Evolutionary conservation across 2,888 invertebrate species (phyloP), one percentile per base, ranked within the genome.

Genomic region (Cryptosula pallasiana): DNA sequence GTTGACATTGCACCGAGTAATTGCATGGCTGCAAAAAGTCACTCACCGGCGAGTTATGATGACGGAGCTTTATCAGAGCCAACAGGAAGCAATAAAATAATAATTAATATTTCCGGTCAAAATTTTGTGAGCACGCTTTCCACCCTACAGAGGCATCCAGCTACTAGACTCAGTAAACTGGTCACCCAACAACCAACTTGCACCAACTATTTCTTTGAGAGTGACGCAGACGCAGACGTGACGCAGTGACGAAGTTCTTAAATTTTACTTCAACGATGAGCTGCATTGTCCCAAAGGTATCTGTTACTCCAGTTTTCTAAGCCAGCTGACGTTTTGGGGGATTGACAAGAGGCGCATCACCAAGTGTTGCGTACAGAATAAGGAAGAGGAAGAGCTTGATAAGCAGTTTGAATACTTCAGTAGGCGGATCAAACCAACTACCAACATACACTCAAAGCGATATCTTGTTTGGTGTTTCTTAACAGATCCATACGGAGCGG

Each of bases 41-140:
- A n/a, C n/a, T n/a, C n/a, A n/a, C n/a, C n/a, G n/a, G n/a, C n/a
- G n/a, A n/a, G n/a, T n/a, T n/a, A n/a, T n/a, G n/a, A n/a, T n/a
- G n/a, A n/a, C n/a, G n/a, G n/a, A n/a, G n/a, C n/a, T n/a, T n/a
- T n/a, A n/a, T n/a, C n/a, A n/a, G n/a, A n/a, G n/a, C n/a, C n/a
- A n/a, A n/a, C n/a, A n/a, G n/a, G n/a, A n/a, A n/a, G n/a, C n/a
- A 45, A 45, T 13, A 45, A 45, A 45, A 57, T 57, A 13, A 57
- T 57, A 25, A 63, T 63, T 13, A 63, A 63, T n/a, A 32, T 63
- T 32, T 63, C 63, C 16, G 63, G 63, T 29, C 63, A 63, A 32
- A 63, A 27, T 13, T 63, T 63, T 63, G 63, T 63, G 3, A 63
- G 25, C 32, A 25, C 63, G 3, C 13, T 32, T 32, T 3, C 32